Base-by-base conservation (phyloP, 2,797 vertebrate species). In the Aotus griseimembra region DNA sequence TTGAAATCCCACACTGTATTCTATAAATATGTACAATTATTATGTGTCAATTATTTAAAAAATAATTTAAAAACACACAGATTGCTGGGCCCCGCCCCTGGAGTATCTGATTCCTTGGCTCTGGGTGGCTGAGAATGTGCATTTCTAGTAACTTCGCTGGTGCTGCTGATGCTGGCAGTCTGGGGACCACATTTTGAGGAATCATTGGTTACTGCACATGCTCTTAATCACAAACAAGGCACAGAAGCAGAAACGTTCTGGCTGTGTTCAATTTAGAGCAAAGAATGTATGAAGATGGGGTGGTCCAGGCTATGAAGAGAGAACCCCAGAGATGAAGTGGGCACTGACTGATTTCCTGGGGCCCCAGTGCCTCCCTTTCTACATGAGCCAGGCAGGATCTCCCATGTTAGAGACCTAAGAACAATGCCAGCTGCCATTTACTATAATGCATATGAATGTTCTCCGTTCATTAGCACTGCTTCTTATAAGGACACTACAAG, bases 371-470 rank as follows among this genome's bases (percentile, higher is more conserved):
- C 28, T 36, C n/a, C 30, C 30, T 90, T 92, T 73, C 88, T 44
- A 44, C 30, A 28, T 2, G 22, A 46, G 52, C 15, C 80, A 79
- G 19, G 64, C 13, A 41, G 33, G 44, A 81, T 70, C 70, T n/a
- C 70, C 52, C 7, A 7, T 2, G 2, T 20, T 28, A 73, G 30
- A 50, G 22, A 82, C 77, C 33, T 2, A 67, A 75, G 73, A 73
- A 26, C 12, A 52, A 36, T 0, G 12, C 17, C 24, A 44, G 39
- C 73, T 50, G 33, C 77, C 1, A 2, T 64, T 82, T 30, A 50
- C 26, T 30, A 19, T 13, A 14, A 15, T 19, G 61, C 11, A 7
- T 1, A 4, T 12, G 41, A 33, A 67, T 0, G 1, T 12, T 26
- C 39, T 70, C 52, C 19, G 5, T 33, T 57, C 64, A 24, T 52